Evolutionary conservation across 2,888 invertebrate genomes (phyloP), one percentile per base, ranked within the genome.

Genomic region (Tuberolachnus salignus): DNA sequence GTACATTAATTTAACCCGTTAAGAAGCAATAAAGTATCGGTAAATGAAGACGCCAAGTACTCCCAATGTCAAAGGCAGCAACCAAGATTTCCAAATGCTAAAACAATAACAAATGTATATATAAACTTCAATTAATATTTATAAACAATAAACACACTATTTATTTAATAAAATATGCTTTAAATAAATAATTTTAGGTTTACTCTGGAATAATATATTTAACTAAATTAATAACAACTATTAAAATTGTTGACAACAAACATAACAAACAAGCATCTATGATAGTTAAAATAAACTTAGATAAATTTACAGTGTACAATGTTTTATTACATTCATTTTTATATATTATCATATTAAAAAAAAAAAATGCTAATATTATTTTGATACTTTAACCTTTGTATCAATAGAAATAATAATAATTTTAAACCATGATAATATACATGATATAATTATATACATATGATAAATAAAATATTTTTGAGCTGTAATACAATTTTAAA

Each of bases 11-110:
- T 59, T 49, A 2, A 46, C 42, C 19, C 14, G 55, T 66, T 78
- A 78, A 11, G 78, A 78, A 81, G 69, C 83, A 86, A 85, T 83
- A 78, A 86, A 87, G 81, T 85, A 86, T 83, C 87, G 85, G 84
- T 87, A 87, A 82, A 87, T 83, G 75, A 87, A 84, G 16, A 87
- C 87, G 53, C 86, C 87, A 70, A 87, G 83, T 26, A 87, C 83
- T 53, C 87, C 87, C 64, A 87, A 83, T 26, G 86, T 85, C 46
- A 87, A 84, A 26, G 87, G 86, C 82, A 87, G 85, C 83, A 87
- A 83, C 87, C 87, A 87, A 21, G 87, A 86, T 83, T 85, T 86
- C 87, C 86, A 87, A 81, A 86, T 85, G 84, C 86, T 87, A 85
- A 83, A 87, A 83, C 34, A 69, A 81, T 49, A 78, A 67, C 55